Conservation (phyloP, 2,888 invertebrate species). For the Cryptophagus acutangulus region DNA sequence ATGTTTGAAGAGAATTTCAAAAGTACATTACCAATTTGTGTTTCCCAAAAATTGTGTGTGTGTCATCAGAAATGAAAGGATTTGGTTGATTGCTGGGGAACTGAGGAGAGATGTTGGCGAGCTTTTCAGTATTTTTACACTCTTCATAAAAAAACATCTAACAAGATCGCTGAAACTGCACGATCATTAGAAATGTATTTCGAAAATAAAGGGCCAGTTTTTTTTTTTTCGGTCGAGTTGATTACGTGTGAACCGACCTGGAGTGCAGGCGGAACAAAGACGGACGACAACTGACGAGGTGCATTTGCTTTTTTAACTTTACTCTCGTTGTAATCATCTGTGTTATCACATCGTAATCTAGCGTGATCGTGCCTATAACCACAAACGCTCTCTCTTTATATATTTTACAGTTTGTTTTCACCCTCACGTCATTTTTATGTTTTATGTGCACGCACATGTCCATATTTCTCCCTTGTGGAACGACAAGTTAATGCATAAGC, state of each 20-base stretch:
- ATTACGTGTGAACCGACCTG: not conserved
- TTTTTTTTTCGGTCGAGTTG: too few relatives aligned
- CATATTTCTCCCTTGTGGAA: conserved; percentile 6
- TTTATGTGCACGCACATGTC: conserved; percentile 28
- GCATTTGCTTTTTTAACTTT: conserved; percentile 16
- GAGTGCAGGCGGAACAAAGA: too few relatives aligned
- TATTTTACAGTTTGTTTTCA: conserved; percentile 30
- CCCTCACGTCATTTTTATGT: conserved; percentile 28
- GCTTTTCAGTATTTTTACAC: too few relatives aligned
- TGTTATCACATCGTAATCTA: conserved; percentile 24
- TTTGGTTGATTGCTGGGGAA: too few relatives aligned
- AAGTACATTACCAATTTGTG: too few relatives aligned
- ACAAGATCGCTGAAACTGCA: too few relatives aligned
- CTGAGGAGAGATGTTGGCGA: too few relatives aligned
- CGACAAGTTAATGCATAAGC: conserved; percentile 8
- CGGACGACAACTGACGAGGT: too few relatives aligned
- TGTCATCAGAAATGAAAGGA: too few relatives aligned
- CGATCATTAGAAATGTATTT: not conserved
- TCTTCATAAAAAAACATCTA: too few relatives aligned
- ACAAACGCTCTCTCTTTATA: conserved; percentile 27
- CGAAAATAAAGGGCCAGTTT: not conserved
- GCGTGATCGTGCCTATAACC: conserved; percentile 25
- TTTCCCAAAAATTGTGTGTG: too few relatives aligned
- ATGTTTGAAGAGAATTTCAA: too few relatives aligned
- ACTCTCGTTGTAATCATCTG: conserved; percentile 23